Percentiles rank a stretch among this genome's conserved stretches.
Evolutionary conservation across 2,888 invertebrate species (phyloP).

Genomic region (Balanococcus diminutus): DNA sequence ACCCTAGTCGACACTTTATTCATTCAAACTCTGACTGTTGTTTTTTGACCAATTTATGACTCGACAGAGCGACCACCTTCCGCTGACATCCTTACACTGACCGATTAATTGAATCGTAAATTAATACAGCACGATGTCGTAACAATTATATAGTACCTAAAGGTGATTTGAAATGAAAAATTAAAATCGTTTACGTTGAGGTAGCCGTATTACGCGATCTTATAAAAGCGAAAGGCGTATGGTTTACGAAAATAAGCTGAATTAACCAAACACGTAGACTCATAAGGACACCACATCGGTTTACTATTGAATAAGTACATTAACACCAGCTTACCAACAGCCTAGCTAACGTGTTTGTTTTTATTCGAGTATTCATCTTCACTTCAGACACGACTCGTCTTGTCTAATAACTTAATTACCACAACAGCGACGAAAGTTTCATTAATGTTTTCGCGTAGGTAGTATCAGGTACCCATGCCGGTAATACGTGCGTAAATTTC

Average conservation of each 20-base stretch:
- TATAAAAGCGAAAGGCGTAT: constrained; percentile 17
- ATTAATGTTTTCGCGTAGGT: neutral
- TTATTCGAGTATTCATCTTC: constrained; percentile 10
- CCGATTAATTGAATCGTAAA: neutral
- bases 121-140: neutral
- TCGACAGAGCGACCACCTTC: neutral
- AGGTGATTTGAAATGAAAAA: neutral
- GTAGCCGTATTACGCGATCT: neutral
- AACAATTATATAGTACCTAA: neutral
- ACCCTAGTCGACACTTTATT: no score
- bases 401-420: constrained; percentile 14
- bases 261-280: neutral
- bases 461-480: neutral
- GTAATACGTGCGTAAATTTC: no score
- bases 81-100: neutral
- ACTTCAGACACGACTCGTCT: neutral
- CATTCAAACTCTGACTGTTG: no score
- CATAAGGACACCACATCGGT: neutral
- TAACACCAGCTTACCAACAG: constrained; percentile 13
- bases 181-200: neutral
- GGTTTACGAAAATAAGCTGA: neutral
- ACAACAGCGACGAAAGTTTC: constrained; percentile 1
- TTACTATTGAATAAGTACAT: constrained; percentile 24
- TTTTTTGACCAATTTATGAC: neutral
- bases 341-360: neutral